These are phyloP conservation scores for Phylloscopus trochilus DNA, from an alignment of 2,113 vertebrate genomes.

Conservation along the genomic window DNA sequence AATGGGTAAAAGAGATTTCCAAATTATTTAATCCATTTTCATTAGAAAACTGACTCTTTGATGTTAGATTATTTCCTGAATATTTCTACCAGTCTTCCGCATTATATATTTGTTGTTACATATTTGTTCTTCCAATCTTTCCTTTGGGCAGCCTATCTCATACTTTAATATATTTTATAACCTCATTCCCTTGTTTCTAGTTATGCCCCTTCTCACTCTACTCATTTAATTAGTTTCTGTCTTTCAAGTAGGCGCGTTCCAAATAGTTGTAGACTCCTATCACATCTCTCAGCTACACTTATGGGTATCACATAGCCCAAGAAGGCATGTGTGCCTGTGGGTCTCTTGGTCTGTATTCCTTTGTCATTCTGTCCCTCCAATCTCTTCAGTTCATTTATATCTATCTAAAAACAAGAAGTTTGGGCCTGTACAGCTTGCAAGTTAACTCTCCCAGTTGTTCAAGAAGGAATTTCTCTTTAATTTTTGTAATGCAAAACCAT, in stretches of 20 bases:
- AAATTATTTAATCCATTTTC: constrained; percentile 19
- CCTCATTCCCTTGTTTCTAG: constrained; percentile 8
- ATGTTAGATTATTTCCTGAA: constrained; percentile 14
- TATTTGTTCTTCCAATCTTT: constrained; percentile 7
- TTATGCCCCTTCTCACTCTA: background rate
- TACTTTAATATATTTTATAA: background rate
- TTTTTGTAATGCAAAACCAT: background rate
- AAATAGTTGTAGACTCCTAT: constrained; percentile 6
- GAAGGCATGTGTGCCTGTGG: background rate
- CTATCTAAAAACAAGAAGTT: background rate
- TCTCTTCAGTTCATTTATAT: background rate
- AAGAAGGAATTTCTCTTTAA: background rate
- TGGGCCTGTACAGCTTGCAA: background rate
- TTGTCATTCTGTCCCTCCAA: background rate
- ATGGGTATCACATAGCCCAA: background rate
- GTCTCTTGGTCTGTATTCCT: background rate
- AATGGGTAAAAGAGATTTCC: background rate
- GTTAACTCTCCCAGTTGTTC: background rate
- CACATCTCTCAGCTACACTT: background rate
- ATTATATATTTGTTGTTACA: background rate
- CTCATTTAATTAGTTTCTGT: background rate
- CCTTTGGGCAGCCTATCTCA: background rate
- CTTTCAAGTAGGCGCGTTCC: background rate
- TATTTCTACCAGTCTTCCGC: background rate
- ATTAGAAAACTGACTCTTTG: constrained; percentile 10